phyloP scores from a whole-genome alignment of 1,140 invertebrate genomes.

The Dendroctonus valens region DNA sequence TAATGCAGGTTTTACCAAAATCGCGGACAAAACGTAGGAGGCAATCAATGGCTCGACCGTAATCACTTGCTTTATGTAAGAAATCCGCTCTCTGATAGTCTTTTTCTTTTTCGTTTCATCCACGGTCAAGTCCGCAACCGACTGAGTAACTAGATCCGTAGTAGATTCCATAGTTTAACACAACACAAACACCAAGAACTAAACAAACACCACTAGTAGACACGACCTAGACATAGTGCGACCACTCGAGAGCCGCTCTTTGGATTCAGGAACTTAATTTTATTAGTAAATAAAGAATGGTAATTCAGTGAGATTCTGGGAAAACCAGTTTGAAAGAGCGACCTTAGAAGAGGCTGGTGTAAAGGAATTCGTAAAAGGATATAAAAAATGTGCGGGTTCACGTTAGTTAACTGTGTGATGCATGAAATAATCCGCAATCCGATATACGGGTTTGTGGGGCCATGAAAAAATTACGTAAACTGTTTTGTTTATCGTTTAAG shows the following conservation, averaged over 20 bases:
- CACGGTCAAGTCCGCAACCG: constrained; percentile 35
- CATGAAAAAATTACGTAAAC: no score
- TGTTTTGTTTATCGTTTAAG: no score
- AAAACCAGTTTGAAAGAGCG: constrained; percentile 28
- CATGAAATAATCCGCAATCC: no score
- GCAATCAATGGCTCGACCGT: constrained; percentile 48
- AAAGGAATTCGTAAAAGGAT: constrained; percentile 2
- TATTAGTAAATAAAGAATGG: background rate
- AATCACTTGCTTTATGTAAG: constrained; percentile 42
- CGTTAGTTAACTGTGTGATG: no score
- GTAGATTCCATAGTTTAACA: constrained; percentile 41
- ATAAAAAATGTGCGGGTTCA: background rate
- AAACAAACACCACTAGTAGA: background rate
- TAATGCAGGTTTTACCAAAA: constrained; percentile 41
- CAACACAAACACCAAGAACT: background rate
- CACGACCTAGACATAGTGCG: background rate
- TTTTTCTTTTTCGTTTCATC: constrained; percentile 35
- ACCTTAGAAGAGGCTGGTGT: constrained; percentile 18
- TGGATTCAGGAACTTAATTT: constrained; percentile 11
- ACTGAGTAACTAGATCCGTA: constrained; percentile 43
- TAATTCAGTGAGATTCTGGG: constrained; percentile 27
- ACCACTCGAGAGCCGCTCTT: background rate
- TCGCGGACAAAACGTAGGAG: constrained; percentile 40
- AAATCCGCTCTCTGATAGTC: constrained; percentile 34
- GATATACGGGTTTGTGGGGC: no score